Evolutionary conservation across 2,113 vertebrate species (phyloP).

Genomic region (Delphinus delphis): DNA sequence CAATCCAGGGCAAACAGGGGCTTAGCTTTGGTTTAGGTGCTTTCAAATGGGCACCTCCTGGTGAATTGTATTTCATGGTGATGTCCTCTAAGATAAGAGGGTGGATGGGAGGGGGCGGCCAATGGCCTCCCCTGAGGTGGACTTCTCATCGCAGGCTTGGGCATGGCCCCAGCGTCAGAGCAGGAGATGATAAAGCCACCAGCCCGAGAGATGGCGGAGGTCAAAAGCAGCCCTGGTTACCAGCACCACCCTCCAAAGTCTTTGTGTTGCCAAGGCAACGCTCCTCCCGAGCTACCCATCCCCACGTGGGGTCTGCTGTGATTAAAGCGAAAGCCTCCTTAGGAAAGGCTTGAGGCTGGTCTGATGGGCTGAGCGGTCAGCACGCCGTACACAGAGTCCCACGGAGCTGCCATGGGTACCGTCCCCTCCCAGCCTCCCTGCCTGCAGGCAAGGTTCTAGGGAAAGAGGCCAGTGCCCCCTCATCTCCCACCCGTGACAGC

Average conservation of each 20-base stretch:
- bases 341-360: not conserved
- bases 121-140: not conserved
- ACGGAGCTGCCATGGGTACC: accelerated
- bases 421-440: not conserved
- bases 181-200: not conserved
- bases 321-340: not conserved
- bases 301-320: not conserved
- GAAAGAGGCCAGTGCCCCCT: not conserved
- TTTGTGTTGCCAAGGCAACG: slow-evolving; percentile 41
- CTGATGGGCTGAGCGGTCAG: not conserved
- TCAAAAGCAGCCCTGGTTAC: slow-evolving; percentile 23
- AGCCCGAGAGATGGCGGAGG: not conserved
- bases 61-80: not conserved
- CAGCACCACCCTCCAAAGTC: not conserved
- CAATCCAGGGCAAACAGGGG: too few species aligned
- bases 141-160: not conserved
- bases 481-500: not conserved
- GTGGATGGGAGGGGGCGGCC: not conserved
- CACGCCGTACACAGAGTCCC: accelerated
- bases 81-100: not conserved
- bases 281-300: not conserved
- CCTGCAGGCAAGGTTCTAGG: not conserved
- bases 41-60: not conserved
- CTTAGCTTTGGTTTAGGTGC: accelerated
- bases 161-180: accelerated